These are phyloP conservation scores for Cotesia chilonis DNA, from an alignment of 1,140 invertebrate species.

Conservation along the genomic window DNA sequence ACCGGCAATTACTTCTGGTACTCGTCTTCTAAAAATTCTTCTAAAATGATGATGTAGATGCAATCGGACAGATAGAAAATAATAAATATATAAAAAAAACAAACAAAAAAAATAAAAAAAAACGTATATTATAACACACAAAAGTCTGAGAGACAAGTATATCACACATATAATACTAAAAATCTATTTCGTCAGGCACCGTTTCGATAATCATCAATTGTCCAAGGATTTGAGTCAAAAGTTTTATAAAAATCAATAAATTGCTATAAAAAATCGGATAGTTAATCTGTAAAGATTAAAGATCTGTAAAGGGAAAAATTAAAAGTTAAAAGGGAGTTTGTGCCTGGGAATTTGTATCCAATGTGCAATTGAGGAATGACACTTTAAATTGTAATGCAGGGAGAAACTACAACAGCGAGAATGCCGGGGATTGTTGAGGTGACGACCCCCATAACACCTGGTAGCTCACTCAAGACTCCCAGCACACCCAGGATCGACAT, in stretches of 20 bases:
- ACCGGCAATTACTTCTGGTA: neutral
- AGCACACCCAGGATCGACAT: slow-evolving; percentile 86
- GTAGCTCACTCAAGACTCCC: slow-evolving; percentile 70
- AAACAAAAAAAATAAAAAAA: neutral
- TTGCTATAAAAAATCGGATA: neutral
- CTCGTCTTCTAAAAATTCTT: neutral
- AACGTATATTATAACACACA: neutral
- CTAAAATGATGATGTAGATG: neutral
- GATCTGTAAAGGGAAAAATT: neutral
- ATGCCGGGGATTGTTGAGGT: slow-evolving; percentile 78
- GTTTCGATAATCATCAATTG: slow-evolving; percentile 1
- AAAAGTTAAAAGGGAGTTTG: slow-evolving; percentile 23
- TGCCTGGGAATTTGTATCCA: neutral
- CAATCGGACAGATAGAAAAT: slow-evolving; percentile 22
- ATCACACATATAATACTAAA: neutral
- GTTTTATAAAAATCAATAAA: slow-evolving; percentile 30
- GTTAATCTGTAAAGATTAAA: no score
- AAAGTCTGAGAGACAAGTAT: neutral
- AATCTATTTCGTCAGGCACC: neutral
- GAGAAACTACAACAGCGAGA: slow-evolving; percentile 63
- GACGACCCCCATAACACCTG: slow-evolving; percentile 63
- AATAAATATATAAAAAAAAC: neutral
- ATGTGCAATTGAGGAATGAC: slow-evolving; percentile 35
- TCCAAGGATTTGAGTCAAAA: slow-evolving; percentile 4
- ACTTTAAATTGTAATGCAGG: slow-evolving; percentile 56